A percentile compares a stretch with the other conserved stretches of the same genome.
Evolutionary conservation across 2,113 vertebrate genomes (phyloP).

Genomic region (Hippocampus guttulatus): DNA sequence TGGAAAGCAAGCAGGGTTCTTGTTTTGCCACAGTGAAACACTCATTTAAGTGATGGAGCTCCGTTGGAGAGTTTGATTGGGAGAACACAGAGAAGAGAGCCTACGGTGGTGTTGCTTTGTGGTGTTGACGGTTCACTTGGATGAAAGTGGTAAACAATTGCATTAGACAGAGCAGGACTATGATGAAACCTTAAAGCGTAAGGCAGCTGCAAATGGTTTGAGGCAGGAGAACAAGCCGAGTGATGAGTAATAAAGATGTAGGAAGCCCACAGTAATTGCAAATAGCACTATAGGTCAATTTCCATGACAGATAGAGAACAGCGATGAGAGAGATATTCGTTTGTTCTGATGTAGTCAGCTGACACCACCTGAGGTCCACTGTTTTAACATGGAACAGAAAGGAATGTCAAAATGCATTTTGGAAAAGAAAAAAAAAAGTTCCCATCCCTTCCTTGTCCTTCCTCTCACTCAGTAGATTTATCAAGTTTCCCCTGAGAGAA

Average conservation of each 20-base stretch:
- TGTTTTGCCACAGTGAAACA: not conserved
- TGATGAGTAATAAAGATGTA: slow-evolving; percentile 18
- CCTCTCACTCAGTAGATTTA: slow-evolving; percentile 55
- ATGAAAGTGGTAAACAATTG: slow-evolving; percentile 23
- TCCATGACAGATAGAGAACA: slow-evolving; percentile 24
- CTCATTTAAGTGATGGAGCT: not conserved
- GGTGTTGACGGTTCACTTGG: slow-evolving; percentile 7
- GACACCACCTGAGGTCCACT: not conserved
- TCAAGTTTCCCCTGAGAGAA: slow-evolving; percentile 59
- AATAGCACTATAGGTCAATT: slow-evolving; percentile 26
- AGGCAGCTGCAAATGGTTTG: slow-evolving; percentile 17
- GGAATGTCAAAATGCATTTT: slow-evolving; percentile 31
- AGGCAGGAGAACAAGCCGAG: slow-evolving; percentile 15
- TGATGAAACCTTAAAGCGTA: slow-evolving; percentile 8
- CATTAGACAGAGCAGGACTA: not conserved
- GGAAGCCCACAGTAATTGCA: slow-evolving; percentile 24
- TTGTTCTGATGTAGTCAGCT: slow-evolving; percentile 7
- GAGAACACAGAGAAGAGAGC: not conserved
- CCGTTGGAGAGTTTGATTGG: not conserved
- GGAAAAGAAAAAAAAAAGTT: slow-evolving; percentile 26
- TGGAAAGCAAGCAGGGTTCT: not conserved
- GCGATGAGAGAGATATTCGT: slow-evolving; percentile 2
- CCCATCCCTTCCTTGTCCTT: slow-evolving; percentile 14
- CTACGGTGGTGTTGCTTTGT: not conserved
- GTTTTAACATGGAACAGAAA: slow-evolving; percentile 18